Evolutionary conservation across 2,888 invertebrate genomes (phyloP), one percentile per base, ranked within the genome.

Genomic region (Euspilapteryx auroguttella): DNA sequence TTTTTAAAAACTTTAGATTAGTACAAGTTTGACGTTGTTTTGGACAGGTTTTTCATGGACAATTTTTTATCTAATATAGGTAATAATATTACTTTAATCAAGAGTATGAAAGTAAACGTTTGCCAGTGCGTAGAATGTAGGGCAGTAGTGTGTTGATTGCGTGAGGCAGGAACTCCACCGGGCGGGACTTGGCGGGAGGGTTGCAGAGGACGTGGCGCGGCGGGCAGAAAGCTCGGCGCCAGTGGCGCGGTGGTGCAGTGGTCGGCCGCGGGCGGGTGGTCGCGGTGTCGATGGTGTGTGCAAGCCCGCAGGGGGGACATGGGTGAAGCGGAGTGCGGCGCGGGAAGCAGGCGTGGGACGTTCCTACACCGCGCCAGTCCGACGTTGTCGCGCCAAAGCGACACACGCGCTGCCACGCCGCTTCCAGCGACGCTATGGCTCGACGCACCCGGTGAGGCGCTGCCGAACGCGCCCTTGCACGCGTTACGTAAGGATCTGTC

Each of bases 241-340:
- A n/a, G n/a, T n/a, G n/a, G n/a, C n/a, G 41, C 40, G 44, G 51
- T 54, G 63, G 51, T 65, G 68, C 68, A 63, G 68, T 54, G 61
- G 59, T 55, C 47, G 58, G 53, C 53, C 52, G 50, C 53, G 59
- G 28, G 38, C 39, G 45, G 42, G 40, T 37, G 36, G 39, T 40
- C 17, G 17, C 17, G 17, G 17, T 17, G 17, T 17, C 17, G 17
- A 17, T 17, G 8, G 5, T 36, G 34, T 33, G 35, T 35, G 31
- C 29, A 32, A 32, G 34, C 42, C 37, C 39, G 39, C 36, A 41
- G 37, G 36, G 37, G 40, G 40, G 41, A 30, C 40, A 32, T 38
- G 36, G 37, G 42, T 38, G 34, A 38, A 35, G 35, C 37, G 40
- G 35, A 17, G 5, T 25, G 34, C 31, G 25, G 33, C 25, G 37